Evolutionary conservation across 2,888 invertebrate species (phyloP).

Genomic region (Quadriops clusia): DNA sequence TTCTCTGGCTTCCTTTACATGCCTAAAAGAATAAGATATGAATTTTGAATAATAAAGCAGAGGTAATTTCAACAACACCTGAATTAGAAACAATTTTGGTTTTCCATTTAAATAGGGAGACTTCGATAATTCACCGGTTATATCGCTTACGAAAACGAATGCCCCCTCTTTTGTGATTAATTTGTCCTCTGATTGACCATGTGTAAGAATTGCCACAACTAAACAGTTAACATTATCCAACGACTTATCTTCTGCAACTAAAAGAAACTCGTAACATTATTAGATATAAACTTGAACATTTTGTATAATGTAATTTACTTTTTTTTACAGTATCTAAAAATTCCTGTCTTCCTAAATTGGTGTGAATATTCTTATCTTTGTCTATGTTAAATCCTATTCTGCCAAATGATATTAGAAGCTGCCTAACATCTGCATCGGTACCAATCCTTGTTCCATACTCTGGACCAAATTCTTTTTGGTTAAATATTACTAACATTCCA

Average conservation of each 20-base stretch:
- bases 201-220: conserved; percentile 28
- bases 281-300: conserved; percentile 5
- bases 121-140: conserved; percentile 23
- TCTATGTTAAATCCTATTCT: conserved; percentile 27
- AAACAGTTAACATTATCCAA: conserved; percentile 23
- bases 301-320: conserved; percentile 16
- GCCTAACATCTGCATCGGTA: conserved; percentile 26
- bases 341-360: conserved; percentile 20
- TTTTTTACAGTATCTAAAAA: conserved; percentile 18
- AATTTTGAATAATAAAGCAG: background rate
- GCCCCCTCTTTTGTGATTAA: conserved; percentile 21
- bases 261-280: no score
- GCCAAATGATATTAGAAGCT: conserved; percentile 25
- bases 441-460: conserved; percentile 18
- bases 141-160: conserved; percentile 17
- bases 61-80: conserved; percentile 19
- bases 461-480: conserved; percentile 21
- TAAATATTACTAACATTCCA: conserved; percentile 27
- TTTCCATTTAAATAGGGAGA: conserved; percentile 22
- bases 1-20: conserved; percentile 25
- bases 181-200: conserved; percentile 23
- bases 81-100: conserved; percentile 31
- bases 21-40: conserved; percentile 22
- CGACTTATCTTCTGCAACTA: conserved; percentile 17
- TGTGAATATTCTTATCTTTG: conserved; percentile 19